These are phyloP conservation scores for Tineola bisselliella DNA, from an alignment of 2,888 invertebrate genomes.

Conservation along the genomic window DNA sequence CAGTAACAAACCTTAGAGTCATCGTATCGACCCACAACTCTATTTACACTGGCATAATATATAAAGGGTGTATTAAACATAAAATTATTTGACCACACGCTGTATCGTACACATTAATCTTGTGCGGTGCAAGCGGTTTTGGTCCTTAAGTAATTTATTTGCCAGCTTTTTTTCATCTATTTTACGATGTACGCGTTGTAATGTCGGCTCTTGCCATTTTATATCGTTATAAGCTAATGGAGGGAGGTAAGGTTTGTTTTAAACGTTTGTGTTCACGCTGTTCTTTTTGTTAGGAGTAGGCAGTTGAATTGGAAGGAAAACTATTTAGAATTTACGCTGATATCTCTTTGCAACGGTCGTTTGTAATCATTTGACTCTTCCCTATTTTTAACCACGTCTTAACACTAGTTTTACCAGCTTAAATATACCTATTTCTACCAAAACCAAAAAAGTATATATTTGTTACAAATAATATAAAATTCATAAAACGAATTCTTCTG, in stretches of 20 bases:
- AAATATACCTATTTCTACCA: too few relatives aligned
- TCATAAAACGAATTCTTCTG: too few relatives aligned
- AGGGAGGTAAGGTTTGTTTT: not conserved
- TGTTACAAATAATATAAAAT: too few relatives aligned
- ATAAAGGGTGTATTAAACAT: not conserved
- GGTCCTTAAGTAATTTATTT: not conserved
- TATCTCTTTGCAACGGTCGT: too few relatives aligned
- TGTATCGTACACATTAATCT: conserved; percentile 7
- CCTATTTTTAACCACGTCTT: too few relatives aligned
- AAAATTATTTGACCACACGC: not conserved
- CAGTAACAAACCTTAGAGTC: too few relatives aligned
- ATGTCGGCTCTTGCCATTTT: not conserved
- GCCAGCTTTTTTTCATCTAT: not conserved
- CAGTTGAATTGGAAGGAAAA: too few relatives aligned
- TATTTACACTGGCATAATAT: not conserved
- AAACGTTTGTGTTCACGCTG: not conserved
- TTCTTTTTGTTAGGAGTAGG: not conserved
- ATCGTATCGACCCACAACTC: not conserved
- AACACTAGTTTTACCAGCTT: too few relatives aligned
- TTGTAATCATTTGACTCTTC: too few relatives aligned
- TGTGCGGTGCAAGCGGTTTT: not conserved
- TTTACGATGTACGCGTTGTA: not conserved
- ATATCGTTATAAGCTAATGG: not conserved
- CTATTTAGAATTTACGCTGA: too few relatives aligned
- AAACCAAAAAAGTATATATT: too few relatives aligned